Conservation (phyloP, 1,140 invertebrate genomes). For the Tetragonula clypearis region DNA sequence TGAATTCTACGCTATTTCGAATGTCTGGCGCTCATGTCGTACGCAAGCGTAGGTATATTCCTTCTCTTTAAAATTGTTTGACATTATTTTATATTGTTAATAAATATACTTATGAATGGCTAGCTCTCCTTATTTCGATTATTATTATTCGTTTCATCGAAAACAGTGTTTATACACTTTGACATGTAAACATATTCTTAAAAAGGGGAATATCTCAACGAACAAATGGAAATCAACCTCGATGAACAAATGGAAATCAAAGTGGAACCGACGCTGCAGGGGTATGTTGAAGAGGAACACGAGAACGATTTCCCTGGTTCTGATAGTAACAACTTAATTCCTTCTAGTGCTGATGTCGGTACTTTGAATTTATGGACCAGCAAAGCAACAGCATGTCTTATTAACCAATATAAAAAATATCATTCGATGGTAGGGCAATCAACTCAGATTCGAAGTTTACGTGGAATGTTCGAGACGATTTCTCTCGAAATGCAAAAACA, state of each 20-base stretch:
- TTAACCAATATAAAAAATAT: conserved; percentile 75
- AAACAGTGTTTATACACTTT: not conserved
- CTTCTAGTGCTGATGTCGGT: conserved; percentile 56
- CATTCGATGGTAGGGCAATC: conserved; percentile 73
- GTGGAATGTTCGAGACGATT: conserved; percentile 78
- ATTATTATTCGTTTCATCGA: not conserved
- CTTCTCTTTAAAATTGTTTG: not conserved
- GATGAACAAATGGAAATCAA: conserved; percentile 66
- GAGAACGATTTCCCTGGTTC: conserved; percentile 59
- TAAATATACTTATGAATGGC: not conserved
- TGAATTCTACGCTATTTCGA: not conserved
- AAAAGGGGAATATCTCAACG: conserved; percentile 44
- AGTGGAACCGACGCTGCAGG: conserved; percentile 60
- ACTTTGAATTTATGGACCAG: conserved; percentile 72
- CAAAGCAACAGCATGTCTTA: conserved; percentile 74
- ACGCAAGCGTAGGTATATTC: not conserved
- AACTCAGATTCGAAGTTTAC: conserved; percentile 70
- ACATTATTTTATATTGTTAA: not conserved
- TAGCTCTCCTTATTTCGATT: not conserved
- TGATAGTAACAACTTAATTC: conserved; percentile 47
- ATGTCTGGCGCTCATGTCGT: not conserved
- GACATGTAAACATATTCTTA: conserved; percentile 34
- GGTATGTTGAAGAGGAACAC: conserved; percentile 63
- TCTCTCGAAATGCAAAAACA: conserved; percentile 75
- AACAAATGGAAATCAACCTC: conserved; percentile 59